Percentiles rank a stretch among this genome's conserved stretches.
These are phyloP conservation scores for Paracyclopina nana DNA, from an alignment of 1,140 invertebrate genomes.

Conservation along the genomic window DNA sequence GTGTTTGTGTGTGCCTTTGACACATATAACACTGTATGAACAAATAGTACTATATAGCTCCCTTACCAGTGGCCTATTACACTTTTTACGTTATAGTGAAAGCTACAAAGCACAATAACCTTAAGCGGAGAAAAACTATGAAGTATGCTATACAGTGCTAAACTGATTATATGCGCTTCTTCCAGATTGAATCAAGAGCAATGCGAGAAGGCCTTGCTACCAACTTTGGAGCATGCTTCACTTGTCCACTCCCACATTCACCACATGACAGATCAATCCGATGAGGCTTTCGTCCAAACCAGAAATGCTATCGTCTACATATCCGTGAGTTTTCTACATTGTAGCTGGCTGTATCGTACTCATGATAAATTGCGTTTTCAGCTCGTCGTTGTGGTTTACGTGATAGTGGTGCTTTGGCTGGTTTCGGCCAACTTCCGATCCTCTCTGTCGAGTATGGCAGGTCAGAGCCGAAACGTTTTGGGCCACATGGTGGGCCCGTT, in stretches of 20 bases:
- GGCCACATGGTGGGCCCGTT: no score
- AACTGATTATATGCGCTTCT: neutral
- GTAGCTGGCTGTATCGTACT: no score
- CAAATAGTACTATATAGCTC: no score
- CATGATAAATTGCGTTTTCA: neutral
- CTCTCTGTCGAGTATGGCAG: no score
- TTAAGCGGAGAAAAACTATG: no score
- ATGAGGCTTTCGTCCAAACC: conserved; percentile 4
- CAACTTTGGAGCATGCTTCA: conserved; percentile 12
- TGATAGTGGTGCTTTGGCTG: neutral
- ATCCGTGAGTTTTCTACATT: conserved; percentile 14
- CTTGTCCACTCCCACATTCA: conserved; percentile 9
- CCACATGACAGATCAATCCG: neutral
- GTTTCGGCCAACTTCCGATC: neutral
- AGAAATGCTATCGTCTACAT: conserved; percentile 13
- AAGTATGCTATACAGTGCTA: no score
- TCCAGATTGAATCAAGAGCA: conserved; percentile 8
- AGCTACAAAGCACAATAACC: no score
- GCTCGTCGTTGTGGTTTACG: neutral
- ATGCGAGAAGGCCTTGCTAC: conserved; percentile 10
- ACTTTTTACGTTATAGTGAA: no score
- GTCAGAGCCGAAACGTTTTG: no score
- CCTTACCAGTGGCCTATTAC: no score
- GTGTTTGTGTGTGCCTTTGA: no score
- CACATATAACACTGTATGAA: no score